Conservation (phyloP, 2,888 invertebrate genomes). For the Ophion obscuratus region DNA sequence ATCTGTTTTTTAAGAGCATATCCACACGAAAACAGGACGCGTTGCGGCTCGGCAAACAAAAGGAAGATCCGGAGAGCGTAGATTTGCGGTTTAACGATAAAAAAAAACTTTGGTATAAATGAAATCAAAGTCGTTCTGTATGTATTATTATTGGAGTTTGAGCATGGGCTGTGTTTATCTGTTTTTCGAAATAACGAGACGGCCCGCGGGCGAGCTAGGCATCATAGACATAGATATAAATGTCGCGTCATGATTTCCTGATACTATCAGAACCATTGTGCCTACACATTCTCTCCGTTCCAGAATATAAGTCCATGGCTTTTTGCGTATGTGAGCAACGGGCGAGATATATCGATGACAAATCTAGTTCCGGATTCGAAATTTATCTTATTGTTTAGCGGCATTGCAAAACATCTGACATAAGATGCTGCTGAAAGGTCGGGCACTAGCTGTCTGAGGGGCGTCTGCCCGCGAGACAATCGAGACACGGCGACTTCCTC, state of each 20-base stretch:
- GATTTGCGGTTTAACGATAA: background rate
- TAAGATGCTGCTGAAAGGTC: background rate
- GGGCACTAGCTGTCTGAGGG: background rate
- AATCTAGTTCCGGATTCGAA: background rate
- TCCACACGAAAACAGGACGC: background rate
- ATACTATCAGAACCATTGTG: constrained; percentile 61
- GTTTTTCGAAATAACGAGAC: constrained; percentile 36
- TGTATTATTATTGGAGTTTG: background rate
- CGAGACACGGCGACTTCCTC: too few relatives aligned
- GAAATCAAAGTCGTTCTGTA: too few relatives aligned
- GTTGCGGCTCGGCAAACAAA: background rate
- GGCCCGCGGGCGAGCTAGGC: background rate
- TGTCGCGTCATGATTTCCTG: constrained; percentile 57
- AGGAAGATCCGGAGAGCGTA: background rate
- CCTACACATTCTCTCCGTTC: constrained; percentile 65
- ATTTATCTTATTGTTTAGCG: background rate
- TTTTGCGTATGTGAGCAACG: constrained; percentile 25
- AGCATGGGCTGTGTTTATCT: background rate
- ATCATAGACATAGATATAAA: background rate
- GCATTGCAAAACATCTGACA: background rate
- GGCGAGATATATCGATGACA: background rate
- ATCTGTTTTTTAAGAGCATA: too few relatives aligned
- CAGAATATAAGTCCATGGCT: constrained; percentile 28
- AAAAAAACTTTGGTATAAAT: background rate
- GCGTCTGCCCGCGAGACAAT: too few relatives aligned